Evolutionary conservation across 2,113 vertebrate species (phyloP).

Genomic region (Pomatostomus ruficeps): DNA sequence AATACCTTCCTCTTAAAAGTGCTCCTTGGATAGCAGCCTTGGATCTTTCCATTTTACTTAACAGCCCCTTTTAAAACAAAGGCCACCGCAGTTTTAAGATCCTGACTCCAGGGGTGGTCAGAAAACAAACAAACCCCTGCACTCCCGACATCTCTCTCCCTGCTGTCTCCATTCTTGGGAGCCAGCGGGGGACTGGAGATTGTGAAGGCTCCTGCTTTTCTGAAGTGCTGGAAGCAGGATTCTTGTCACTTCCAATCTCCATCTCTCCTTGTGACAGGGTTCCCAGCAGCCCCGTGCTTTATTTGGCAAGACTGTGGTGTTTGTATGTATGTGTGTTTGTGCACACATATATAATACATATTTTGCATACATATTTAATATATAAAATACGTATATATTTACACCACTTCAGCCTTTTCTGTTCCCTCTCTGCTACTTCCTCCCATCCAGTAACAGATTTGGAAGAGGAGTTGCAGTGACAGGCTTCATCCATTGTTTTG

Average conservation of each 20-base stretch:
- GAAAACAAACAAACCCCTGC: conserved; percentile 29
- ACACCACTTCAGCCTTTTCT: background rate
- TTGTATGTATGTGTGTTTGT: background rate
- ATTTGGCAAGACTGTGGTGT: background rate
- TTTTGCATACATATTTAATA: background rate
- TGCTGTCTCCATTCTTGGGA: conserved; percentile 52
- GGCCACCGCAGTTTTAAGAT: conserved; percentile 15
- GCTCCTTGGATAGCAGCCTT: background rate
- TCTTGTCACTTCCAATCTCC: conserved; percentile 15
- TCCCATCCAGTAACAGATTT: background rate
- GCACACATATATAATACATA: too few species aligned
- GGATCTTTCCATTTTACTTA: background rate
- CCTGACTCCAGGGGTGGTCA: conserved; percentile 37
- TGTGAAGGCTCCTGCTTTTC: conserved; percentile 27
- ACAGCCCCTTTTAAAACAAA: conserved; percentile 24
- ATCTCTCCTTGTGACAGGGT: background rate
- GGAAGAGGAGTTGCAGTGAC: background rate
- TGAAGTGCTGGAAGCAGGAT: conserved; percentile 19
- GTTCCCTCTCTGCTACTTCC: background rate
- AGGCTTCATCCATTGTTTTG: background rate
- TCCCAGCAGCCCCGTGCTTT: background rate
- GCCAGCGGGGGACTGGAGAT: conserved; percentile 27
- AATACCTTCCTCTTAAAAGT: conserved; percentile 9
- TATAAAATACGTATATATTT: background rate
- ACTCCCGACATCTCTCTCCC: background rate